Base-by-base conservation (phyloP, 2,888 invertebrate species). In the Phymatocera aterrima region DNA sequence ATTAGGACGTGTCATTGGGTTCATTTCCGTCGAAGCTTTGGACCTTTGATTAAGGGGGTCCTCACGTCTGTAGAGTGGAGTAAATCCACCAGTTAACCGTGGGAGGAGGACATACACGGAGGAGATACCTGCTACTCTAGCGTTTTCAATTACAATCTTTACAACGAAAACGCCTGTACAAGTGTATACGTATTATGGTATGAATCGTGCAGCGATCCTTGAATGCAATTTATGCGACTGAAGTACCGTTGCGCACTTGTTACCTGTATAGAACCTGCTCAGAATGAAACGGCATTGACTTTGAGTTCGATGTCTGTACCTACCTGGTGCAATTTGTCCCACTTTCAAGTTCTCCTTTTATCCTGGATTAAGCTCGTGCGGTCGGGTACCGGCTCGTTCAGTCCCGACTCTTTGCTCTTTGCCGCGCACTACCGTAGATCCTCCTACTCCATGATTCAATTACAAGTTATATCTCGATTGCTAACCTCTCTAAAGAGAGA, bases 281-380 rank as follows among this genome's bases (percentile, higher is more conserved):
- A n/a, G 61, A 18, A 18, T n/a, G 37, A 37, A 37, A 1, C 3
- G 18, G 37, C 18, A 8, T 34, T 37, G 18, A 34, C 37, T 64
- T 64, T 18, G 37, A 37, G 61, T 64, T 37, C 21, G 61, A 64
- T 21, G 37, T 64, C 37, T 5, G 24, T 28, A 57, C 10, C 24
- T 64, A 37, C 61, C 57, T 28, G 28, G 57, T 21, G 12, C 10
- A 57, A 28, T 57, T 57, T 28, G 57, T 57, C 15, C 28, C 24
- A 57, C 15, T 37, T 37, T 64, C 37, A 37, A 64, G 61, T 64
- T 37, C n/a, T 37, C 37, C 18, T 64, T 64, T 18, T 37, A 64
- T 64, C 61, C 61, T 37, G 18, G 37, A 6, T 61, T 6, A n/a
- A 61, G 18, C n/a, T 37, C 18, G 37, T 8, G n/a, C n/a, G n/a